A percentile compares a stretch with the other conserved stretches of the same genome.
phyloP scores from a whole-genome alignment of 2,797 vertebrate genomes.

The Gymnopithys bicolor region DNA sequence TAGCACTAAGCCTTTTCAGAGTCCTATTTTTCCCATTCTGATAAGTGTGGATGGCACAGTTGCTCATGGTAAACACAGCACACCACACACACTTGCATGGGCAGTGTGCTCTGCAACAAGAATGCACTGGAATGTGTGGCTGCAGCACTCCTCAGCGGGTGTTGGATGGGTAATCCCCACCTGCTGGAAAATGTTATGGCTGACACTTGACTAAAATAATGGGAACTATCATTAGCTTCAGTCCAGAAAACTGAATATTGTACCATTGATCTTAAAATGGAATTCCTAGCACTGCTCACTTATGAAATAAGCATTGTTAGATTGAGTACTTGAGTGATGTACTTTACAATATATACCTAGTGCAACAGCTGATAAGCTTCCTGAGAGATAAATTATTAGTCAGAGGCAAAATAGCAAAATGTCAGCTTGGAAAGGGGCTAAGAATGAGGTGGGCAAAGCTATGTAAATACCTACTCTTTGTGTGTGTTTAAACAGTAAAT shows the following conservation, averaged over 20 bases:
- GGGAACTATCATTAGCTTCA: neutral
- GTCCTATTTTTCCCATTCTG: neutral
- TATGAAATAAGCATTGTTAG: neutral
- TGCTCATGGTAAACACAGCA: neutral
- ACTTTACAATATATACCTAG: neutral
- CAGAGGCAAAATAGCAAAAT: neutral
- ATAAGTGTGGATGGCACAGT: neutral
- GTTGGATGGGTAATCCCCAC: neutral
- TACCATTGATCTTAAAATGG: neutral
- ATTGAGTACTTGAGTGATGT: neutral
- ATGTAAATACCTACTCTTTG: neutral
- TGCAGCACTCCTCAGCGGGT: neutral
- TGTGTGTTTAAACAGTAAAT: conserved; percentile 78
- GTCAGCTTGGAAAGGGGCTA: neutral
- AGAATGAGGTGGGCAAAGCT: neutral
- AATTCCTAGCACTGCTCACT: neutral
- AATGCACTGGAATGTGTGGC: neutral
- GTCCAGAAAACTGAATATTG: neutral
- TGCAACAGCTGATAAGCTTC: neutral
- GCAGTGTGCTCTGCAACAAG: neutral
- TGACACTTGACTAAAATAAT: neutral
- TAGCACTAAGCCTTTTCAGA: neutral
- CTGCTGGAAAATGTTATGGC: neutral
- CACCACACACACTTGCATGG: neutral
- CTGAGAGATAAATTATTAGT: neutral